phyloP scores from a whole-genome alignment of 2,113 vertebrate genomes.

The Oryzias curvinotus region DNA sequence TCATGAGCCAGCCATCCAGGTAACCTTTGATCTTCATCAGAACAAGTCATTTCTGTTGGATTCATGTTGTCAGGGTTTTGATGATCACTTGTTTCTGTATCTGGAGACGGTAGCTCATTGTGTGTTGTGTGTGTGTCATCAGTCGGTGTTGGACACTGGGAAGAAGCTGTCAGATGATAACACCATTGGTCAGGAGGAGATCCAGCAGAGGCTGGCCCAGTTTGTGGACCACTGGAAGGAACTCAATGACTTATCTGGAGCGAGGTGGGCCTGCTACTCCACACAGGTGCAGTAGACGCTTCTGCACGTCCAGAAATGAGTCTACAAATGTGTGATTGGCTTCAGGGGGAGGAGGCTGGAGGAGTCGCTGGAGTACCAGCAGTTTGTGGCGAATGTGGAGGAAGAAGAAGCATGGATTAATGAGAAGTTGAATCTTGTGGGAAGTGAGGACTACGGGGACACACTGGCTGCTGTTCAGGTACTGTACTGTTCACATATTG shows the following conservation, averaged over 20 bases:
- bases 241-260: slow-evolving; percentile 89
- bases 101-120: background rate
- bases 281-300: background rate
- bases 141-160: slow-evolving; percentile 95
- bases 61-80: background rate
- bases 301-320: background rate
- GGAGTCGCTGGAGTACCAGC: slow-evolving; percentile 98
- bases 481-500: background rate
- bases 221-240: slow-evolving; percentile 98
- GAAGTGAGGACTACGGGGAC: slow-evolving; percentile 96
- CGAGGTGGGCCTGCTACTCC: slow-evolving; percentile 74
- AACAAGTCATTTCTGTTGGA: background rate
- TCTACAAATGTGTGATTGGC: slow-evolving; percentile 7
- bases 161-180: slow-evolving; percentile 96
- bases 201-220: slow-evolving; percentile 93
- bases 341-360: slow-evolving; percentile 91
- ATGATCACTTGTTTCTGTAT: background rate
- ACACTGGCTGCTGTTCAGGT: slow-evolving; percentile 81
- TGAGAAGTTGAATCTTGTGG: slow-evolving; percentile 96
- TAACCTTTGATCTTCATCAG: slow-evolving; percentile 34
- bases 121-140: slow-evolving; percentile 8
- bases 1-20: slow-evolving; percentile 95
- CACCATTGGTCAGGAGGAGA: slow-evolving; percentile 97
- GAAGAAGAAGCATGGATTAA: slow-evolving; percentile 99
- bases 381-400: slow-evolving; percentile 98